These are phyloP conservation scores for Acleris sparsana DNA, from an alignment of 2,888 invertebrate species.

Conservation along the genomic window DNA sequence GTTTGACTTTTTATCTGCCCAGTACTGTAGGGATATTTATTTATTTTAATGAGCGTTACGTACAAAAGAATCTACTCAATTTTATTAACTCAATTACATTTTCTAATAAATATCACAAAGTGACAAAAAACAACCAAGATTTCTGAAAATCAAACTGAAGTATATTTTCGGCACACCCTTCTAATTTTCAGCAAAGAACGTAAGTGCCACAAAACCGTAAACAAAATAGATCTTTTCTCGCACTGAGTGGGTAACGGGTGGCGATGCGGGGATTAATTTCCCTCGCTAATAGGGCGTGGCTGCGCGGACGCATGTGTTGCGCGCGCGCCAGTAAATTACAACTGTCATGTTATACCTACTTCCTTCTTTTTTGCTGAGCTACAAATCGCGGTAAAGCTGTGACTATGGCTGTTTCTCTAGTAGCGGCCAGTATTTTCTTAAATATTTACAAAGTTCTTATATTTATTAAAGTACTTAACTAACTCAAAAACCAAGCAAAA, in stretches of 20 bases:
- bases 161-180: neutral
- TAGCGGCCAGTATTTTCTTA: conserved; percentile 5
- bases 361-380: conserved; percentile 41
- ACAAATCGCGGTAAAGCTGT: conserved; percentile 36
- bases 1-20: too few relatives aligned
- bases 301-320: conserved; percentile 53
- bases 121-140: too few relatives aligned
- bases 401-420: conserved; percentile 46
- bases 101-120: too few relatives aligned
- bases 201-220: neutral
- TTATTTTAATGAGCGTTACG: too few relatives aligned
- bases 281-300: conserved; percentile 75
- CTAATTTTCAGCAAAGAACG: neutral
- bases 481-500: too few relatives aligned
- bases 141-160: neutral
- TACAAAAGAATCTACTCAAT: too few relatives aligned
- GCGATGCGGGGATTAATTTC: conserved; percentile 64
- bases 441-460: too few relatives aligned
- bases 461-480: too few relatives aligned
- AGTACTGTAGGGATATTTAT: too few relatives aligned
- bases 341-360: conserved; percentile 48
- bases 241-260: conserved; percentile 48
- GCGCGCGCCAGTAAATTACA: conserved; percentile 57
- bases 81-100: too few relatives aligned
- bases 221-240: neutral